These are phyloP conservation scores for Aethina tumida DNA, from an alignment of 1,140 invertebrate genomes.

Conservation along the genomic window DNA sequence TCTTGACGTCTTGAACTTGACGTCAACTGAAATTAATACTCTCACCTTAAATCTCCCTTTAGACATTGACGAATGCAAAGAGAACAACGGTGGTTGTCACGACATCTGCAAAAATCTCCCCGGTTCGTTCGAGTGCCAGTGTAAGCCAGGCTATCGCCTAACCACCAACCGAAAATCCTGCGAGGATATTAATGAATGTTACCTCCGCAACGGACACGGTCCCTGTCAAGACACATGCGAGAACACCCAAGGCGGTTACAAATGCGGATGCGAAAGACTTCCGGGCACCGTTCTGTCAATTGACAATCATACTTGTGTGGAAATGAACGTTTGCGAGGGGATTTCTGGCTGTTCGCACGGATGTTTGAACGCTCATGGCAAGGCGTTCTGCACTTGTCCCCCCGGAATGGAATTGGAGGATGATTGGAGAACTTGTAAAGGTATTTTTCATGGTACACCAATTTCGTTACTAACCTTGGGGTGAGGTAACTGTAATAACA, in stretches of 20 bases:
- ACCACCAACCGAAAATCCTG: conserved; percentile 43
- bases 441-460: no score
- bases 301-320: conserved; percentile 40
- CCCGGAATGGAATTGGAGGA: no score
- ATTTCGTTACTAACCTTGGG: no score
- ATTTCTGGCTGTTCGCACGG: conserved; percentile 39
- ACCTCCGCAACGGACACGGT: conserved; percentile 56
- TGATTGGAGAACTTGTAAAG: no score
- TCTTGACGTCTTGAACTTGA: no score
- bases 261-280: conserved; percentile 38
- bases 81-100: conserved; percentile 43
- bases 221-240: conserved; percentile 56
- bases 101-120: conserved; percentile 54
- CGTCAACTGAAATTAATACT: no score
- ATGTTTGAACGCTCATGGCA: conserved; percentile 25
- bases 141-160: conserved; percentile 59
- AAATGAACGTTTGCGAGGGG: conserved; percentile 28
- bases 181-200: conserved; percentile 73
- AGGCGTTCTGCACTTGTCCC: conserved; percentile 38
- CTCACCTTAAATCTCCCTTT: conserved; percentile 16
- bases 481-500: no score
- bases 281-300: conserved; percentile 34
- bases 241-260: conserved; percentile 40
- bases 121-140: conserved; percentile 65
- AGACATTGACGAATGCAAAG: conserved; percentile 62